Evolutionary conservation across 1,140 invertebrate species (phyloP).

Genomic region (Magallana ariakensis): DNA sequence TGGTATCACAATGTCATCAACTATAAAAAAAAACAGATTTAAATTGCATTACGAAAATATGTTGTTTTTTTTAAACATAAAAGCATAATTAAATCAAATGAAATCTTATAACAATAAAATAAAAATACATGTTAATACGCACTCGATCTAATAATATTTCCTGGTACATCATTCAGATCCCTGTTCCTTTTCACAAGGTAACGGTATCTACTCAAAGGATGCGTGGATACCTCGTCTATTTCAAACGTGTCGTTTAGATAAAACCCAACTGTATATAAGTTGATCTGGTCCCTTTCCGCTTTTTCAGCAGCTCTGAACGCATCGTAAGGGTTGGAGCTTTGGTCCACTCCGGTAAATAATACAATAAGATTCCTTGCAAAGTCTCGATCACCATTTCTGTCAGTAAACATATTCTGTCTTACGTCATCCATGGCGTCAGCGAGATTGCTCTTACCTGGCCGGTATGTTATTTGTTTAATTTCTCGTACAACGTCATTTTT

Average conservation of each 20-base stretch:
- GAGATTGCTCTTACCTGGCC: conserved; percentile 65
- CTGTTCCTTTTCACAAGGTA: conserved; percentile 41
- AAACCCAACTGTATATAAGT: conserved; percentile 70
- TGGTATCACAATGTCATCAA: background rate
- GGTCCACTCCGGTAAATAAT: conserved; percentile 69
- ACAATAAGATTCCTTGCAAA: conserved; percentile 72
- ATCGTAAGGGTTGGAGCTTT: conserved; percentile 58
- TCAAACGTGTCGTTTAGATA: conserved; percentile 65
- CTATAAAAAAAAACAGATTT: background rate
- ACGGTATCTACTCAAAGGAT: conserved; percentile 62
- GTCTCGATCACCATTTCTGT: conserved; percentile 70
- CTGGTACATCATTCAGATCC: background rate
- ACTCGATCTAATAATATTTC: background rate
- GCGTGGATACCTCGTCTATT: conserved; percentile 65
- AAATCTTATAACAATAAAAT: too few species aligned
- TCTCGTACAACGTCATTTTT: conserved; percentile 61
- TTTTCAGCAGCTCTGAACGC: conserved; percentile 60
- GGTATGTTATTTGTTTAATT: conserved; percentile 56
- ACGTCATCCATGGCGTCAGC: conserved; percentile 70
- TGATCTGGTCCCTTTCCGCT: conserved; percentile 61
- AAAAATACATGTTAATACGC: background rate
- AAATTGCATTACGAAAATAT: too few species aligned
- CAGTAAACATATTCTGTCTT: conserved; percentile 67
- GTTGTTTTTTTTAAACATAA: too few species aligned
- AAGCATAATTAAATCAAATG: too few species aligned